Evolutionary conservation across 2,113 vertebrate genomes (phyloP).

Genomic region (Propithecus coquereli): DNA sequence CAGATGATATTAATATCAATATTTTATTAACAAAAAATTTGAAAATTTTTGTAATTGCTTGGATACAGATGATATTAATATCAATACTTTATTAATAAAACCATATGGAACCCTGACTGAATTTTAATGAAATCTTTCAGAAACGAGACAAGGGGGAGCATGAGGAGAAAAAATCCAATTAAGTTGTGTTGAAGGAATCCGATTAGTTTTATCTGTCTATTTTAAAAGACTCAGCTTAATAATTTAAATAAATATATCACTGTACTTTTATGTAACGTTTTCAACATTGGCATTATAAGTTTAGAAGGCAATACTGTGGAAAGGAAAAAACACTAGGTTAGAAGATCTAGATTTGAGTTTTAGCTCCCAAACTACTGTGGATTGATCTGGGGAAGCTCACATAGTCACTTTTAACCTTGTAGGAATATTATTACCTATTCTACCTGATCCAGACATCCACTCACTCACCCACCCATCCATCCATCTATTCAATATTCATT

Average conservation of each 20-base stretch:
- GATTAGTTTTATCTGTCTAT: neutral
- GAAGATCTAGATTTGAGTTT: conserved; percentile 18
- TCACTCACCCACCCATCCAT: neutral
- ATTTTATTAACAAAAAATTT: conserved; percentile 31
- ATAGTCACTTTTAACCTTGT: neutral
- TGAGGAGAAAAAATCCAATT: conserved; percentile 7
- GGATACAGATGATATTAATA: too few species aligned
- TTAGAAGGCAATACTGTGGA: neutral
- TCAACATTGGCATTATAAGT: neutral
- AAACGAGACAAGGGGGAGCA: conserved; percentile 15
- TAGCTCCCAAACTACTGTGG: neutral
- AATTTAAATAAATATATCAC: neutral
- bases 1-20: neutral
- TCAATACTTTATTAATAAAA: too few species aligned
- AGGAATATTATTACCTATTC: neutral
- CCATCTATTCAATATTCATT: neutral
- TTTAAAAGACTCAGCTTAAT: neutral
- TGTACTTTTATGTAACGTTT: neutral
- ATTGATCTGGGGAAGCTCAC: neutral
- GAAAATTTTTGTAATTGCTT: too few species aligned
- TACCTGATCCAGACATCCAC: neutral
- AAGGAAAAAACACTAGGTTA: neutral
- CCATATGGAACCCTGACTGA: neutral
- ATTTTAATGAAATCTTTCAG: conserved; percentile 36
- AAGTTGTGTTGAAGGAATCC: neutral